Conservation (phyloP, 2,113 vertebrate genomes). For the Sinocyclocheilus anshuiensis region DNA sequence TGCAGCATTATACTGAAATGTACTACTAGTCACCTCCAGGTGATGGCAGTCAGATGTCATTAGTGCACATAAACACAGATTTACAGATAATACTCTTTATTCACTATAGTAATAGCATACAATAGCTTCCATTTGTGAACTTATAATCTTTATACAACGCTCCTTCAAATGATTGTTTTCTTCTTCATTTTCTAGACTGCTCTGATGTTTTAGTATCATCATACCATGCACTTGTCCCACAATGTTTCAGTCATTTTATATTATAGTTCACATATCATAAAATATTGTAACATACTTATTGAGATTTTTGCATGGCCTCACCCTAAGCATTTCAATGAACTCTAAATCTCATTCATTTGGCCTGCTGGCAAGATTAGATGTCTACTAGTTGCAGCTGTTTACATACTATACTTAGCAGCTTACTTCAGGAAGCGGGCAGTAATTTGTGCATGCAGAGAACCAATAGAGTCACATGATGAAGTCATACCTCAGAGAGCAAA, state of each 20-base stretch:
- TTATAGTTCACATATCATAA: not conserved
- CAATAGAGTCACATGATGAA: not conserved
- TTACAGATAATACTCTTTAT: not conserved
- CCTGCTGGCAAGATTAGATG: not conserved
- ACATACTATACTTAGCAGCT: not conserved
- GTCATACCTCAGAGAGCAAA: not conserved
- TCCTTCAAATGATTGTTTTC: not conserved
- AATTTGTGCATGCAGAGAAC: not conserved
- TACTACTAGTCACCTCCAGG: slow-evolving; percentile 11
- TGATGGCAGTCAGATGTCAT: slow-evolving; percentile 13
- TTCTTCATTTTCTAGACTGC: not conserved
- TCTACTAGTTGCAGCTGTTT: not conserved
- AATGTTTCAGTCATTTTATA: not conserved
- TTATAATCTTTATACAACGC: not conserved
- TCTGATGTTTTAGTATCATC: slow-evolving; percentile 4
- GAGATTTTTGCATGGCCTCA: not conserved
- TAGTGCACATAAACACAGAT: not conserved
- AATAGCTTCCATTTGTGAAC: not conserved
- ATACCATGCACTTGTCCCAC: not conserved
- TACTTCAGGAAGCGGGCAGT: not conserved
- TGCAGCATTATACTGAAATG: not conserved
- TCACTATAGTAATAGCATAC: not conserved
- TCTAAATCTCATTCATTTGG: not conserved
- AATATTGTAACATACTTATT: not conserved
- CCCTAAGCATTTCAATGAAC: not conserved